Base-by-base conservation (phyloP, 2,888 invertebrate genomes). In the Eutolmus rufibarbis region DNA sequence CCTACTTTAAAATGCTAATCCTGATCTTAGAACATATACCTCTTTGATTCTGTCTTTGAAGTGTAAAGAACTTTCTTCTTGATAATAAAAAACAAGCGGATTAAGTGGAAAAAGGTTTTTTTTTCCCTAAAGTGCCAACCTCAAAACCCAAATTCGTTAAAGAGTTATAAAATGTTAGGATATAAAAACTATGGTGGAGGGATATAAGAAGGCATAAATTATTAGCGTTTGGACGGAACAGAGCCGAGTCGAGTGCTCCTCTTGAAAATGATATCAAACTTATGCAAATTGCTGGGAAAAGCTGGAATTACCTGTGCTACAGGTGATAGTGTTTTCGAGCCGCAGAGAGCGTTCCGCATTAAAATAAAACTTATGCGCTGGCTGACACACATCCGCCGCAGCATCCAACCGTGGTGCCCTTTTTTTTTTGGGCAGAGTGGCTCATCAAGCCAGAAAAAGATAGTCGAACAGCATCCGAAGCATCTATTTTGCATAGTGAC, bases 211-310 rank as follows among this genome's bases (percentile, higher is more conserved):
- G 23, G 51, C 51, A 79, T 31, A 79, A 43, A 37, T 78, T 78
- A 37, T 78, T 78, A 46, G 46, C 79, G 51, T 79, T 56, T 56
- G 51, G 46, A 51, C 23, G 28, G 46, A 79, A 51, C 28, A 79
- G n/a, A 43, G 79, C 4, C 79, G 34, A 40, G 19, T 16, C 16
- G 51, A 46, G 31, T 51, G 23, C 51, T 51, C 23, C n/a, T 79
- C 51, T 79, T 79, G 51, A 31, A 79, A 79, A 31, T 51, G 51
- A 79, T 51, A 79, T 51, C 31, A 79, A 51, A 79, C 46, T 79
- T 79, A 79, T 79, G 79, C 79, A 79, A 79, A 79, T 79, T 51
- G 28, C 66, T 66, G 79, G 51, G 51, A 79, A 79, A 79, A 79
- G 51, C 79, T 79, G 51, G 14, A 56, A 79, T 79, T 79, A 79